Conservation (phyloP, 1,140 invertebrate genomes). For the Portunus trituberculatus region DNA sequence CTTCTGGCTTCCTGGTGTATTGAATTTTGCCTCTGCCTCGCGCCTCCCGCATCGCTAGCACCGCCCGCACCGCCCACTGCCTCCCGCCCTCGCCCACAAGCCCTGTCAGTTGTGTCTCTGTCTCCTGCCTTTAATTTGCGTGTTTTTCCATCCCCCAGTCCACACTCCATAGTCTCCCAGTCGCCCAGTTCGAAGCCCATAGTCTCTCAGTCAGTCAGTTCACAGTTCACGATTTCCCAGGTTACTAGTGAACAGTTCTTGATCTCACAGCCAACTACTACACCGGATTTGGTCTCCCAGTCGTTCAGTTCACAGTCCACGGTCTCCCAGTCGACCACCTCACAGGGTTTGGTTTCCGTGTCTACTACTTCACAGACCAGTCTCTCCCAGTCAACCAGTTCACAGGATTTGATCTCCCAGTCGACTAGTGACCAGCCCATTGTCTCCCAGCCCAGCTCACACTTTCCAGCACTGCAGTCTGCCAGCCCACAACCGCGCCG, state of each 20-base stretch:
- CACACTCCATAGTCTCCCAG: neutral
- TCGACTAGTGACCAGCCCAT: neutral
- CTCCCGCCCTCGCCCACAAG: neutral
- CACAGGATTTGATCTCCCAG: neutral
- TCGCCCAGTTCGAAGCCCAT: neutral
- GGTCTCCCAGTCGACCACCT: neutral
- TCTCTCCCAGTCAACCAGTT: neutral
- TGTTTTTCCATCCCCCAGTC: neutral
- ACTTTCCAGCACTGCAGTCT: neutral
- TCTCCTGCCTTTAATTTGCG: neutral
- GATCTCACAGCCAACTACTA: neutral
- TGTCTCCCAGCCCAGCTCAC: neutral
- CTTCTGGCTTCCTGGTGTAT: neutral
- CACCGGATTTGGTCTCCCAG: neutral
- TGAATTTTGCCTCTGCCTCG: neutral
- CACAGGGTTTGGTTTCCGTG: neutral
- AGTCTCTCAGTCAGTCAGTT: neutral
- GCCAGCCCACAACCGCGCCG: neutral
- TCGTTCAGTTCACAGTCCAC: neutral
- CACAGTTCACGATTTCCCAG: neutral
- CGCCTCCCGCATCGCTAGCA: neutral
- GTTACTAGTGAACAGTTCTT: neutral
- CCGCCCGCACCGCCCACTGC: neutral
- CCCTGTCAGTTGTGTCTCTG: neutral
- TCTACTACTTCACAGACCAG: neutral